phyloP scores from a whole-genome alignment of 2,113 vertebrate species.

The Grammomys surdaster region DNA sequence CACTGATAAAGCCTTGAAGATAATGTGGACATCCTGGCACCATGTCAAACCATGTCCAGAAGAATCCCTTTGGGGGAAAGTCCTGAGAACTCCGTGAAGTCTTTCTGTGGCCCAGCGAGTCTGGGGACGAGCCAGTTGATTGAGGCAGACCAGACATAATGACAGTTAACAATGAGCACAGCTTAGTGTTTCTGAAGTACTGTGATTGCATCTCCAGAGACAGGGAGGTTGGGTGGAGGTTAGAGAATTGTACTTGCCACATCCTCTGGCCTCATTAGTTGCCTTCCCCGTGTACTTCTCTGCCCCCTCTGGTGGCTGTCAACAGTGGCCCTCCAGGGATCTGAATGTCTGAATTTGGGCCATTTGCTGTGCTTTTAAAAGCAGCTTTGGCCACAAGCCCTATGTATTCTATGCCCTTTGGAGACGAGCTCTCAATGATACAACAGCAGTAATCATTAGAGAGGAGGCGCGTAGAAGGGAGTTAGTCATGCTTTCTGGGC shows the following conservation, averaged over 20 bases:
- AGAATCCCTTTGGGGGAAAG: not conserved
- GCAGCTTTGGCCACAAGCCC: not conserved
- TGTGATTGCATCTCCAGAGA: fast-evolving
- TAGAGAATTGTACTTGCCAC: not conserved
- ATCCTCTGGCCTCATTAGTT: fast-evolving
- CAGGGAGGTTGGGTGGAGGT: fast-evolving
- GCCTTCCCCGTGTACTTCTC: fast-evolving
- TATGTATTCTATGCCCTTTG: fast-evolving
- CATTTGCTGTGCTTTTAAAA: not conserved
- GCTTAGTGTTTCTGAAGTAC: not conserved
- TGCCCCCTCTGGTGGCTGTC: not conserved
- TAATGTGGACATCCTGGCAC: not conserved
- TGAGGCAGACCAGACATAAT: not conserved
- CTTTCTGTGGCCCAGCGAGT: not conserved
- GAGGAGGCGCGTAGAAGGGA: fast-evolving
- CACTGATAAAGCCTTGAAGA: not conserved
- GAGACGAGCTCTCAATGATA: fast-evolving
- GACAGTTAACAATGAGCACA: not conserved
- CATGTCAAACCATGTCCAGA: not conserved
- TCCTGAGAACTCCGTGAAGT: not conserved
- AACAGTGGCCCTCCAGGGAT: not conserved
- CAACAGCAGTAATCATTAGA: not conserved
- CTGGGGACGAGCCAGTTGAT: not conserved
- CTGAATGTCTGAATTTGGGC: not conserved
- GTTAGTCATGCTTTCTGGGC: fast-evolving